phyloP scores from a whole-genome alignment of 1,140 invertebrate species.

The Drosophila kurseongensis region DNA sequence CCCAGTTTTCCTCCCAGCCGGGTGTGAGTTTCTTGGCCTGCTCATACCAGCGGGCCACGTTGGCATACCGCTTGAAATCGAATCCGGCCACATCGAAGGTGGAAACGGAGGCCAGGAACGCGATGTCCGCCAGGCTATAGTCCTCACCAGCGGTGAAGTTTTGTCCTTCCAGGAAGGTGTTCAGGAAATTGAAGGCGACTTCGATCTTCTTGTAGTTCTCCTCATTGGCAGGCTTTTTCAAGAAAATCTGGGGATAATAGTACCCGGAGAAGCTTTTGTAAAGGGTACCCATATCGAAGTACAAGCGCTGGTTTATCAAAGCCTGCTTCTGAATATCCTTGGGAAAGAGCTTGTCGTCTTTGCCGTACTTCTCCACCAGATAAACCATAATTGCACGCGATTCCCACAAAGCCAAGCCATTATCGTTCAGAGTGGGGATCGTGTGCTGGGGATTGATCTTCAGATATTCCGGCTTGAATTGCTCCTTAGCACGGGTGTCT shows the following conservation, averaged over 20 bases:
- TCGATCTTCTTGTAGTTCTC: conserved; percentile 88
- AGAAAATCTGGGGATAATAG: conserved; percentile 90
- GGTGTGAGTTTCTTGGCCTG: conserved; percentile 88
- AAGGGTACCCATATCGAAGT: conserved; percentile 89
- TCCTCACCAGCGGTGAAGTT: conserved; percentile 88
- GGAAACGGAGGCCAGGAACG: conserved; percentile 87
- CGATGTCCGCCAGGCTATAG: conserved; percentile 91
- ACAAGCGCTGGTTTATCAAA: conserved; percentile 89
- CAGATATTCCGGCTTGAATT: conserved; percentile 87
- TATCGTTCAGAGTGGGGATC: conserved; percentile 70
- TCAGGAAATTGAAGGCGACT: conserved; percentile 87
- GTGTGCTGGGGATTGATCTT: conserved; percentile 84
- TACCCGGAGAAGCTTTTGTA: conserved; percentile 87
- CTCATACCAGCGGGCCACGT: conserved; percentile 89
- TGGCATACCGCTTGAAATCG: conserved; percentile 88
- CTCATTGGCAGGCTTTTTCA: conserved; percentile 87
- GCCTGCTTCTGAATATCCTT: conserved; percentile 88
- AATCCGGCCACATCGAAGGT: conserved; percentile 88
- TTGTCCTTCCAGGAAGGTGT: conserved; percentile 88
- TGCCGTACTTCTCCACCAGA: conserved; percentile 86
- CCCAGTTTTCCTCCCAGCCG: conserved; percentile 90
- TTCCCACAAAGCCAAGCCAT: conserved; percentile 64
- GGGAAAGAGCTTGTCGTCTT: conserved; percentile 88
- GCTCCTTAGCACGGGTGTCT: conserved; percentile 87
- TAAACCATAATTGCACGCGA: conserved; percentile 85